Percentiles rank a stretch among this genome's conserved stretches.
Conservation (phyloP, 2,113 vertebrate species). For the Stomatorhinus ivindoensis region DNA sequence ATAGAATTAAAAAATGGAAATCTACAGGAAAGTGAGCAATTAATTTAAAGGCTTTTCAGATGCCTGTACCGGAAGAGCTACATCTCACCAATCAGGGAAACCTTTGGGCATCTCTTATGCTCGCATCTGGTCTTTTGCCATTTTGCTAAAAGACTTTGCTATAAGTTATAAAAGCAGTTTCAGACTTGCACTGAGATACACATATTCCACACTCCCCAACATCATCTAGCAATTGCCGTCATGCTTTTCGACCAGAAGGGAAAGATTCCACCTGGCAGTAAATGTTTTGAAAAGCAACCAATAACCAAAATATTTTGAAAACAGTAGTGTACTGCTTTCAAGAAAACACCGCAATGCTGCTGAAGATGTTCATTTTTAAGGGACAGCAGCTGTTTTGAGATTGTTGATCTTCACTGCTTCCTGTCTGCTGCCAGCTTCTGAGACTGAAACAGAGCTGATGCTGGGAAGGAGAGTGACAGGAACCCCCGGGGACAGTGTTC, state of each 20-base stretch:
- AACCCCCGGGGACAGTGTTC: conserved; percentile 26
- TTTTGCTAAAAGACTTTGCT: neutral
- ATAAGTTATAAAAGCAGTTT: neutral
- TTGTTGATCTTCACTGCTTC: neutral
- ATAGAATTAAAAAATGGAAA: neutral
- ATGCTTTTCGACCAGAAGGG: neutral
- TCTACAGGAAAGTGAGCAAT: neutral
- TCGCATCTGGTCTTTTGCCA: neutral
- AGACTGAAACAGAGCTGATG: conserved; percentile 15
- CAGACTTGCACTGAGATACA: neutral
- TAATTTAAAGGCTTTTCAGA: neutral
- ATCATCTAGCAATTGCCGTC: neutral
- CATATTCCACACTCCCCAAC: neutral
- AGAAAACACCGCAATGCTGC: neutral
- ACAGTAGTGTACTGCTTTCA: neutral
- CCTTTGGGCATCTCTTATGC: neutral
- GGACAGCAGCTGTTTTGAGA: neutral
- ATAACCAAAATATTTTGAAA: neutral
- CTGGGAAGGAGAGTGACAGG: neutral
- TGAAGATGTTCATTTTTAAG: neutral
- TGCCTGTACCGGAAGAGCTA: neutral
- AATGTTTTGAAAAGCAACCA: neutral
- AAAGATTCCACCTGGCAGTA: neutral
- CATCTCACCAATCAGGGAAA: neutral
- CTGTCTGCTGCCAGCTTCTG: neutral